Percentiles rank a stretch among this genome's conserved stretches.
phyloP scores from a whole-genome alignment of 2,888 invertebrate genomes.

The Drosophila parthenogenetica region DNA sequence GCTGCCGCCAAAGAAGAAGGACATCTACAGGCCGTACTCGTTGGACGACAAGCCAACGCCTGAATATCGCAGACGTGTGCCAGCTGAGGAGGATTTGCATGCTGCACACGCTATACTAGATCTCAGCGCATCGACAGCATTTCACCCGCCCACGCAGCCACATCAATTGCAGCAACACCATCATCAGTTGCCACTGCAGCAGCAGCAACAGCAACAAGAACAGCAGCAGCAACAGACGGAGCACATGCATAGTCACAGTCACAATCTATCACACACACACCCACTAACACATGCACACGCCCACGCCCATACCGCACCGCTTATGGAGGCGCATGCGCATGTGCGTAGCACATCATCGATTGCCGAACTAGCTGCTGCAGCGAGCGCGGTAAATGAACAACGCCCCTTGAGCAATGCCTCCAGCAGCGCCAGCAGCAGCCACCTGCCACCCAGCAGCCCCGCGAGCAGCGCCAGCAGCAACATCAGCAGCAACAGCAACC shows the following conservation, averaged over 20 bases:
- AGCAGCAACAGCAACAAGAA: constrained; percentile 83
- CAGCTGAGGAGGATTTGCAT: constrained; percentile 93
- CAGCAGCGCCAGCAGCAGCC: constrained; percentile 73
- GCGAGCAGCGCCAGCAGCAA: constrained; percentile 73
- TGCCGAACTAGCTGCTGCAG: constrained; percentile 80
- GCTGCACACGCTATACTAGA: constrained; percentile 96
- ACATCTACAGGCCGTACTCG: constrained; percentile 95
- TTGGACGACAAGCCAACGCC: constrained; percentile 88
- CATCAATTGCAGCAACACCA: constrained; percentile 81
- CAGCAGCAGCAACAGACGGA: constrained; percentile 71
- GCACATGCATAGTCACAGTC: constrained; percentile 39
- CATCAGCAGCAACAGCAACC: constrained; percentile 80
- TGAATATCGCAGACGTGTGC: constrained; percentile 85
- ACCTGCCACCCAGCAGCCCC: constrained; percentile 80
- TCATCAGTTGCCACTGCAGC: constrained; percentile 50
- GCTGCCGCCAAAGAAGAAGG: constrained; percentile 95
- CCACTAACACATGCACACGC: constrained; percentile 63
- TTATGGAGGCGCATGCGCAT: constrained; percentile 68
- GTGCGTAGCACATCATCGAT: constrained; percentile 76
- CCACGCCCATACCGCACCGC: constrained; percentile 54
- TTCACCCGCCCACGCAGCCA: constrained; percentile 87
- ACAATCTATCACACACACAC: constrained; percentile 46
- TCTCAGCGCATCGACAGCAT: constrained; percentile 93
- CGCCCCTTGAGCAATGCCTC: constrained; percentile 83
- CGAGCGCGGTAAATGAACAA: constrained; percentile 80